Conservation (phyloP, 2,113 vertebrate genomes). For the Ptyas mucosa region DNA sequence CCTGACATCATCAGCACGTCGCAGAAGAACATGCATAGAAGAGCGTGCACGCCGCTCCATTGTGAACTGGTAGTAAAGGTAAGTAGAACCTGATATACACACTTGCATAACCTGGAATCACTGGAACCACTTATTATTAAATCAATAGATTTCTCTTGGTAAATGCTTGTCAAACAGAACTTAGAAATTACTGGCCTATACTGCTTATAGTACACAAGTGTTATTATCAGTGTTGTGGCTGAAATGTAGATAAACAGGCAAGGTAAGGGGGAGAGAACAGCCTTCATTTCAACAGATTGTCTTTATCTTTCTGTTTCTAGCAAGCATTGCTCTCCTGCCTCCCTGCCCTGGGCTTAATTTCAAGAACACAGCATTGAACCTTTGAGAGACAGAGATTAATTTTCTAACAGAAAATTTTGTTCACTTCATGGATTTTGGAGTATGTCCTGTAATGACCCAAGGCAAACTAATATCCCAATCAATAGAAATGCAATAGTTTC, state of each 20-base stretch:
- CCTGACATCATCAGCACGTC: no score
- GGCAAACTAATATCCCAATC: slow-evolving; percentile 19
- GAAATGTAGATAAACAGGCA: slow-evolving; percentile 6
- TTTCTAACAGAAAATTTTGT: slow-evolving; percentile 56
- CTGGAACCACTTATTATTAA: background rate
- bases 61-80: no score
- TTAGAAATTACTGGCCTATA: background rate
- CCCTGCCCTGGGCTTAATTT: slow-evolving; percentile 7
- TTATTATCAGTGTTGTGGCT: slow-evolving; percentile 19
- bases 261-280: background rate
- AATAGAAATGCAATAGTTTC: slow-evolving; percentile 37
- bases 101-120: background rate
- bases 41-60: no score
- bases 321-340: background rate
- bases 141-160: background rate
- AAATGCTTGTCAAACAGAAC: background rate
- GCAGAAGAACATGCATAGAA: no score
- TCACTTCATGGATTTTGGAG: slow-evolving; percentile 12
- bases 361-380: slow-evolving; percentile 42
- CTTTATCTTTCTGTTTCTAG: background rate
- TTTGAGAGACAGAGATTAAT: slow-evolving; percentile 43
- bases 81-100: background rate
- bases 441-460: slow-evolving; percentile 9
- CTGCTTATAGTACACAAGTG: background rate
- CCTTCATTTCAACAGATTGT: slow-evolving; percentile 9